Evolutionary conservation across 2,113 vertebrate species (phyloP).

Genomic region (Microtus oregoni): DNA sequence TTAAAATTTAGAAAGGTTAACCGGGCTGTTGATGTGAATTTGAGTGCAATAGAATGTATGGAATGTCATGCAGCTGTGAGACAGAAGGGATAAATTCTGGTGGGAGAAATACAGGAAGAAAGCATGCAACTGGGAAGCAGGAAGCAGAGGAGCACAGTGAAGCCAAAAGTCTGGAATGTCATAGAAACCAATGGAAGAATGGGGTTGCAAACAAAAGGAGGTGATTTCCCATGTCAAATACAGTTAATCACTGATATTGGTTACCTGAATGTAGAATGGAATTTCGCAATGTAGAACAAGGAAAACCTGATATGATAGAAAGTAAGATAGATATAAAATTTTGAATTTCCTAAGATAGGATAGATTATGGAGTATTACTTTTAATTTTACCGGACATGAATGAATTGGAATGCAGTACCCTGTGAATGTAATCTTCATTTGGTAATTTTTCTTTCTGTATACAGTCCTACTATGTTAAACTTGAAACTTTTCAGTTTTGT

Average conservation of each 20-base stretch:
- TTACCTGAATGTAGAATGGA: neutral
- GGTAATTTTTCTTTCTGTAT: too few species aligned
- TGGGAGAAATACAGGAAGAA: neutral
- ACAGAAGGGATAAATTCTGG: neutral
- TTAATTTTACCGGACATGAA: too few species aligned
- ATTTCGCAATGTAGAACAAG: neutral
- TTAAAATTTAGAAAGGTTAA: neutral
- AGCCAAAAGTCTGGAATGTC: neutral
- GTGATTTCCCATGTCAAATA: neutral
- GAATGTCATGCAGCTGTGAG: neutral
- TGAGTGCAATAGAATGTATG: neutral
- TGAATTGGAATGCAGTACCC: too few species aligned
- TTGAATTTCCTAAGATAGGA: too few species aligned
- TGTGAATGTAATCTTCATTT: too few species aligned
- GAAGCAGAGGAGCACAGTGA: neutral
- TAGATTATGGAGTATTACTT: too few species aligned
- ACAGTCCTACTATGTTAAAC: too few species aligned
- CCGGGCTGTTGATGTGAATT: neutral
- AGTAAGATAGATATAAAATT: too few species aligned
- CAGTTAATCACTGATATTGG: neutral
- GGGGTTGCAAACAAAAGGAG: neutral
- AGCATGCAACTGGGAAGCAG: neutral
- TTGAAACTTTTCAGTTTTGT: too few species aligned
- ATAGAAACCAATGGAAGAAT: neutral
- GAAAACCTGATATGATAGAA: neutral